Evolutionary conservation across 1,140 invertebrate species (phyloP), one percentile per base, ranked within the genome.

Genomic region (Teleopsis dalmanni): DNA sequence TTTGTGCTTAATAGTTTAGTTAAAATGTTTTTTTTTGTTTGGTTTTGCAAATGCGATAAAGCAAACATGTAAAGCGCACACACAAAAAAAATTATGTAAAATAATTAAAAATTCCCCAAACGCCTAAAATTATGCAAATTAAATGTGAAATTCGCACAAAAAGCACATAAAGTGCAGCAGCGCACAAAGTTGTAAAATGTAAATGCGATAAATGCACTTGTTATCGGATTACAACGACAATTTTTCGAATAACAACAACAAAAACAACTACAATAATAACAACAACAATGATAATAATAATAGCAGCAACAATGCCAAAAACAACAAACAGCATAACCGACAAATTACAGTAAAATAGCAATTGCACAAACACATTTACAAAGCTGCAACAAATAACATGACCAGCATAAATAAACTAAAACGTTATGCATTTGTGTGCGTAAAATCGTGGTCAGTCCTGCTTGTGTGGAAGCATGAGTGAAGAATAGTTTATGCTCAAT

Each of bases 181-280:
- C n/a, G n/a, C n/a, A n/a, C n/a, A n/a, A n/a, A n/a, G n/a, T n/a
- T n/a, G n/a, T n/a, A n/a, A n/a, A n/a, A n/a, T n/a, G n/a, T 22
- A 46, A 36, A 21, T 16, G 21, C 44, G 8, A 34, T 36, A 23
- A 35, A 41, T 42, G 21, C 40, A 33, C 34, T 42, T 22, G 37
- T 48, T 48, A 41, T 31, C 27, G 13, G 26, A 48, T 48, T 48
- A 48, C n/a, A 33, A 37, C 29, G 27, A 46, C n/a, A 37, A 40
- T 23, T 13, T 23, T n/a, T 23, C 22, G n/a, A 10, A 47, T 25
- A 46, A 13, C 29, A 35, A 23, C 5, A 36, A 19, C 14, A 14
- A 35, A 36, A 46, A 23, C 22, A 34, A 46, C 29, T 23, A 25
- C 7, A 21, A 18, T 27, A 43, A 35, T 6, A 35, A 35, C 9